phyloP scores from a whole-genome alignment of 2,888 invertebrate species.

The Plagiodera versicolora region DNA sequence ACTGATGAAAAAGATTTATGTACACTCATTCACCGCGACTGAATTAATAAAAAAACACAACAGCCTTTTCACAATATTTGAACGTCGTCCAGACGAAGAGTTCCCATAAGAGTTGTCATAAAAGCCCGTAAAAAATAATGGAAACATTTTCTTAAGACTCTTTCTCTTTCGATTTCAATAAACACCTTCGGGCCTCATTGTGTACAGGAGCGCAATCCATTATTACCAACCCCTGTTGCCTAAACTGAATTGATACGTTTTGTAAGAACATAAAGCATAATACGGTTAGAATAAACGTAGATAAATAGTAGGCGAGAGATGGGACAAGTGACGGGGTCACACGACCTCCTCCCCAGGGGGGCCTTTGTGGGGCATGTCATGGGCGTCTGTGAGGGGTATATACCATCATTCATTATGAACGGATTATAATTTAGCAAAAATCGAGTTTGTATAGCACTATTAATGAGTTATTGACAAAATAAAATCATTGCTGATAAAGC shows the following conservation, averaged over 20 bases:
- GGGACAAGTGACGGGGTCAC: constrained; percentile 50
- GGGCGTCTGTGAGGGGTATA: not conserved
- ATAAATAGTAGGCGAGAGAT: constrained; percentile 49
- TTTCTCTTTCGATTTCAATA: constrained; percentile 11
- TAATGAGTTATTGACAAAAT: too few relatives aligned
- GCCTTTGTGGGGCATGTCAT: constrained; percentile 21
- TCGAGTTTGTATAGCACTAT: too few relatives aligned
- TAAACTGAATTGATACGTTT: constrained; percentile 44
- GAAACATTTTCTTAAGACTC: constrained; percentile 31
- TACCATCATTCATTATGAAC: too few relatives aligned
- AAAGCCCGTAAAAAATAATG: constrained; percentile 22
- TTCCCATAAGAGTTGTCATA: constrained; percentile 11
- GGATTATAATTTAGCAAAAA: not conserved
- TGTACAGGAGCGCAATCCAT: constrained; percentile 9
- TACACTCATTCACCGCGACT: constrained; percentile 6
- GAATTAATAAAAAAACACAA: constrained; percentile 2
- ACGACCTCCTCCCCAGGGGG: constrained; percentile 40
- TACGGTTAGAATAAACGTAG: constrained; percentile 42
- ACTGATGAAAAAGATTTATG: constrained; percentile 15
- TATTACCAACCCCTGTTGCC: constrained; percentile 12
- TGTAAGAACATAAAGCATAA: constrained; percentile 43
- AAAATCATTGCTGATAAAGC: too few relatives aligned
- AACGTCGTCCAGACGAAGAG: constrained; percentile 1
- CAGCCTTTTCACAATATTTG: constrained; percentile 8
- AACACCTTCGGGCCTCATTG: constrained; percentile 22